Evolutionary conservation across 2,888 invertebrate species (phyloP), one percentile per base, ranked within the genome.

Genomic region (Polydrusus tereticollis): DNA sequence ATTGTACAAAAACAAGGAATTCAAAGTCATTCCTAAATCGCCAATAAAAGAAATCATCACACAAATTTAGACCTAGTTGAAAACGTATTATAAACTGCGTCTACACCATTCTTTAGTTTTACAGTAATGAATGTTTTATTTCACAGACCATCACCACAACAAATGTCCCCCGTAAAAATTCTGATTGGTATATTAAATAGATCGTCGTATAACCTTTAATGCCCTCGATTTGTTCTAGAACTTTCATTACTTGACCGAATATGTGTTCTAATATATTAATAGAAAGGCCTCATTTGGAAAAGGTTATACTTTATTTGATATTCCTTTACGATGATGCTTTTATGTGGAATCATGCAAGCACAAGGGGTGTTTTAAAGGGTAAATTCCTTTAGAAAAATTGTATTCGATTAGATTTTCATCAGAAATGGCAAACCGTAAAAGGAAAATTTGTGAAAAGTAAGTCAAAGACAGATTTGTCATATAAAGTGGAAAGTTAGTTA

Each of bases 261-360:
- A 55, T 14, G 29, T 12, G 18, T 23, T 55, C 29, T 55, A 55
- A 55, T 55, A 33, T 55, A 55, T 29, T 33, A 55, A 55, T 55
- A 26, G 33, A 26, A 26, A 18, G 26, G 10, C n/a, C 16, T 10
- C 16, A 33, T 33, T 33, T 55, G 33, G 12, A 33, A 55, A 55
- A 55, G 55, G 55, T 33, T 33, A 33, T 23, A 55, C 12, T 33
- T 26, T 55, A 55, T 26, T 23, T 16, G 14, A 8, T 33, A 26
- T 55, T 55, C 55, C 55, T 18, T n/a, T n/a, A 1, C n/a, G 55
- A n/a, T 26, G 14, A 55, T 14, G 26, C 45, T 20, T 45, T 45
- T 20, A 45, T 20, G 20, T 20, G 45, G 18, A 45, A 45, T 20
- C 45, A 45, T 20, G 45, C 20, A 1, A 45, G 45, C 45, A 10